Percentiles rank a stretch among this genome's conserved stretches.
Conservation (phyloP, 2,797 vertebrate genomes). For the Mus minutoides region DNA sequence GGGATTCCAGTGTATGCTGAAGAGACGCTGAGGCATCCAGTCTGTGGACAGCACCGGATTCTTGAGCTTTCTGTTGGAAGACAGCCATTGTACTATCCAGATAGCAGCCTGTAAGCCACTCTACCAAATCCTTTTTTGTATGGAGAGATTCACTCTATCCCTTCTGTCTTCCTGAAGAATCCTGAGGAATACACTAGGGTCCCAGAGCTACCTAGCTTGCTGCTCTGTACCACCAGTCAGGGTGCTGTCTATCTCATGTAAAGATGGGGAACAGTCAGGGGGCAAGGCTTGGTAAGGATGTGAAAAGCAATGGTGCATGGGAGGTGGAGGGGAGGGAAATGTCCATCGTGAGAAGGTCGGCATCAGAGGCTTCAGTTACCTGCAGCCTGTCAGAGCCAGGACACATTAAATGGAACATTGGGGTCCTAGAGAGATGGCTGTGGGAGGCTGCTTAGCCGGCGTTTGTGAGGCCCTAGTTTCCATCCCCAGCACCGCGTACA, state of each 20-base stretch:
- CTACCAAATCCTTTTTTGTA: neutral
- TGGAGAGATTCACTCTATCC: neutral
- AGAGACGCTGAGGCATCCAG: neutral
- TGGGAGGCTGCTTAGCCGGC: neutral
- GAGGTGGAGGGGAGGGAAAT: neutral
- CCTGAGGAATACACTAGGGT: neutral
- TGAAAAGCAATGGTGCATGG: accelerated
- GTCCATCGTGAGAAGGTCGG: neutral
- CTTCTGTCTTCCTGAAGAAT: neutral
- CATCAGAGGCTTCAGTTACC: neutral
- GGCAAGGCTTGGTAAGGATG: neutral
- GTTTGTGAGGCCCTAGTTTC: neutral
- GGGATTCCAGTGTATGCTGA: neutral
- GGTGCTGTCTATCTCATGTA: neutral
- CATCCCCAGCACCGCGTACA: neutral
- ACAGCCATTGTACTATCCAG: neutral
- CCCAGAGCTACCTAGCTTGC: neutral
- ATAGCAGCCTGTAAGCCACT: neutral
- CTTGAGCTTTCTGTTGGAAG: neutral
- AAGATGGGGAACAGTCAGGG: neutral
- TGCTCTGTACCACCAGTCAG: neutral
- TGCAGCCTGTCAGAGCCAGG: neutral
- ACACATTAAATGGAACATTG: neutral
- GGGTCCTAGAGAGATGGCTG: neutral
- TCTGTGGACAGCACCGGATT: neutral